Evolutionary conservation across 2,888 invertebrate genomes (phyloP).

Genomic region (Caenorhabditis doughertyi): DNA sequence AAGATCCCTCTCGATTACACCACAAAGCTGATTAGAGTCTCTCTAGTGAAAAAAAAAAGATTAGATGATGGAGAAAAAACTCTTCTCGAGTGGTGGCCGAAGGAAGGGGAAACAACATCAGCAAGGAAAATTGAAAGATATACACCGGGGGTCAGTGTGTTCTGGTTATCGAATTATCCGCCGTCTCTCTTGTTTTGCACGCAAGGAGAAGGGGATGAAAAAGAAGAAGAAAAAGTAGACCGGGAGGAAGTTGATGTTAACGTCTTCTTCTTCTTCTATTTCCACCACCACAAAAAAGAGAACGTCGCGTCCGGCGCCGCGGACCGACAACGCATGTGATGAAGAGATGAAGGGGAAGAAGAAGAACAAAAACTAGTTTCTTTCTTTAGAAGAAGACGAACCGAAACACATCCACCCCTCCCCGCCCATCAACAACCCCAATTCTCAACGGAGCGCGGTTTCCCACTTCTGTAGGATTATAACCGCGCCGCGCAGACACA

Average conservation of each 20-base stretch:
- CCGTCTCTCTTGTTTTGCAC: constrained; percentile 20
- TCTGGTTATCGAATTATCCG: constrained; percentile 41
- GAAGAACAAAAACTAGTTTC: constrained; percentile 32
- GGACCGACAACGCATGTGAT: constrained; percentile 1
- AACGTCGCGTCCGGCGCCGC: background rate
- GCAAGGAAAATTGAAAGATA: background rate
- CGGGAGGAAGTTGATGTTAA: constrained; percentile 20
- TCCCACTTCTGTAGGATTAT: constrained; percentile 22
- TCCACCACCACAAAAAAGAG: constrained; percentile 7
- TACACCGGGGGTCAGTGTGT: constrained; percentile 35
- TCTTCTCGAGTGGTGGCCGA: too few relatives aligned
- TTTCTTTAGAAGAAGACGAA: background rate
- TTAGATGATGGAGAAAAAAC: background rate
- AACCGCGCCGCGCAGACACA: background rate
- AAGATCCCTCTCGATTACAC: constrained; percentile 4
- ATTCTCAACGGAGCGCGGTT: constrained; percentile 39
- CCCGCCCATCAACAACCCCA: constrained; percentile 18
- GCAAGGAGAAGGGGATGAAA: background rate
- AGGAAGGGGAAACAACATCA: constrained; percentile 7
- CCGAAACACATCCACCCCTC: constrained; percentile 12
- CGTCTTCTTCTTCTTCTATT: constrained; percentile 16
- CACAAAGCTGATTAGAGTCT: constrained; percentile 27
- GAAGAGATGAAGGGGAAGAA: constrained; percentile 7
- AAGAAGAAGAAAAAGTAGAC: background rate
- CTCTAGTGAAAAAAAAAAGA: constrained; percentile 3